Base-by-base conservation (phyloP, 2,113 vertebrate genomes). In the Otus sunia region DNA sequence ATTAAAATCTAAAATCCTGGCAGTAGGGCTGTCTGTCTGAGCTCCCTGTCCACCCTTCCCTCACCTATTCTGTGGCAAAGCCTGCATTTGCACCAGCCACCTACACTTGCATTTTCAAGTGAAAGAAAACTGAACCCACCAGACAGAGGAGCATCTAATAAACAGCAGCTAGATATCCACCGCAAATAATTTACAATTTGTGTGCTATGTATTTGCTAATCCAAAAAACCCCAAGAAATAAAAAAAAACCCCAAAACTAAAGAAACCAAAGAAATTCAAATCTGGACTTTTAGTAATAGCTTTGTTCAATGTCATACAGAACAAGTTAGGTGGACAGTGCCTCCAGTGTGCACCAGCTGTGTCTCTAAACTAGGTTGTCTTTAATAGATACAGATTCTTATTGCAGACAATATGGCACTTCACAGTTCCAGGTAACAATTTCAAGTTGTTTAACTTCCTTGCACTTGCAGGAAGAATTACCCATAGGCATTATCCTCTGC, bases 51-150 rank as follows among this genome's bases (percentile, higher is more conserved):
- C 29, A 73, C 12, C 6, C 8, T 23, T 16, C 8, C 26, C 19
- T 90, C 23, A 36, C 4, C 15, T 9, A 5, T 73, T 32, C 59
- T 41, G 22, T 21, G 41, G 7, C 30, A 93, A 88, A 90, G 6
- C 26, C 55, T 56, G 22, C 10, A 41, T 71, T 50, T 50, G 11
- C 11, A 60, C 18, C n/a, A 75, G 25, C 11, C 55, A 67, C 10
- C 26, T n/a, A 43, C 19, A 11, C 11, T 39, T 55, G 5, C 4
- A 1, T 36, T 81, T 81, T 32, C 68, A 56, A 36, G 15, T 81
- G 23, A 67, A 56, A 64, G 32, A 84, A 6, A 84, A 50, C 5
- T 0, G 1, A 75, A 68, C 2, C 8, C 27, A 15, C 3, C 0
- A 0, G 32, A 14, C 20, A 5, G 14, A 74, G 9, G 5, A 68